A percentile compares a stretch with the other conserved stretches of the same genome.
phyloP scores from a whole-genome alignment of 2,888 invertebrate genomes.

The Megastigmus dorsalis region DNA sequence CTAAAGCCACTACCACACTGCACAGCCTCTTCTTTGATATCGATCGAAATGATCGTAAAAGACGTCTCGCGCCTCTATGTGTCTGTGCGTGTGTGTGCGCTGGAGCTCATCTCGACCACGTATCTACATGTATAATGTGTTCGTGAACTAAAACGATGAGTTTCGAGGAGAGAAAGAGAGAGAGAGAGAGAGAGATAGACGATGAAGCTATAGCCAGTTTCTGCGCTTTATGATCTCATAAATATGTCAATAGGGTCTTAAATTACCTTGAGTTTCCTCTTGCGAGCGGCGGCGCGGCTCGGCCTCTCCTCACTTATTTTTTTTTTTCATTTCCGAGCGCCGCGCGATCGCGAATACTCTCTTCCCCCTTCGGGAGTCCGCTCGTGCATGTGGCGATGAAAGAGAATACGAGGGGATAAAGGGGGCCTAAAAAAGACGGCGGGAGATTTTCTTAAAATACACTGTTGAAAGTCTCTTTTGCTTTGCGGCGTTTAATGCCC shows the following conservation, averaged over 20 bases:
- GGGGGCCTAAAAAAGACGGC: constrained; percentile 1
- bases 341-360: not conserved
- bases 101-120: no score
- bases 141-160: constrained; percentile 20
- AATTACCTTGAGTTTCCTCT: constrained; percentile 61
- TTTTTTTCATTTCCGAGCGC: no score
- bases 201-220: constrained; percentile 50
- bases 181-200: no score
- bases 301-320: constrained; percentile 6
- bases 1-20: not conserved
- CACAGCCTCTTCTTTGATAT: constrained; percentile 37
- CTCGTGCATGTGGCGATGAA: constrained; percentile 6
- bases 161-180: not conserved
- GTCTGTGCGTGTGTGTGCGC: not conserved
- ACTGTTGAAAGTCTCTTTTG: not conserved
- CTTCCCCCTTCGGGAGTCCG: no score
- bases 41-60: constrained; percentile 50
- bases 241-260: constrained; percentile 70
- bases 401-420: constrained; percentile 29
- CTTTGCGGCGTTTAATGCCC: no score
- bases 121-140: constrained; percentile 1
- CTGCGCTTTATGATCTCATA: constrained; percentile 68
- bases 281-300: not conserved
- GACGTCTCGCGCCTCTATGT: constrained; percentile 1
- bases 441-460: constrained; percentile 25